Percentiles rank a stretch among this genome's conserved stretches.
Conservation (phyloP, 2,888 invertebrate species). For the Meteorus cinctellus region DNA sequence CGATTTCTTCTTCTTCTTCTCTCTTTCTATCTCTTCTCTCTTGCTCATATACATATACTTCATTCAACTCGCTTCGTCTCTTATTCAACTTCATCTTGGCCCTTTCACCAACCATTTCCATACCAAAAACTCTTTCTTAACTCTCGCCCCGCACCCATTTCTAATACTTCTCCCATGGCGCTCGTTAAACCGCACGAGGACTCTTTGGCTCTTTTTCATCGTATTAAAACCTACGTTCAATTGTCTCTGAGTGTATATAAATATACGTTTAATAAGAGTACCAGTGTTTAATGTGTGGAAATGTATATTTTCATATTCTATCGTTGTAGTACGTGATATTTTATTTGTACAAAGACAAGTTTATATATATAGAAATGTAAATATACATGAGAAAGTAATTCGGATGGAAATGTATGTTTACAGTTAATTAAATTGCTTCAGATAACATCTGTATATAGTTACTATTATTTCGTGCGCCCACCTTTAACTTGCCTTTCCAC, state of each 20-base stretch:
- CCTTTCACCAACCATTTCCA: conserved; percentile 20
- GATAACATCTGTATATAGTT: conserved; percentile 17
- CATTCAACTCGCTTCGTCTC: conserved; percentile 20
- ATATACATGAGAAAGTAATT: not conserved
- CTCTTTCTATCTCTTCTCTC: conserved; percentile 32
- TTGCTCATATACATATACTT: conserved; percentile 19
- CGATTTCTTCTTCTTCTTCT: conserved; percentile 45
- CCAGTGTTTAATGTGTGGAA: too few species aligned
- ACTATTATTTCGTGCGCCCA: conserved; percentile 1
- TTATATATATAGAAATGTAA: not conserved
- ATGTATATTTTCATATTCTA: too few species aligned
- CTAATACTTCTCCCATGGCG: conserved; percentile 36
- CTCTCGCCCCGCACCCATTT: conserved; percentile 30
- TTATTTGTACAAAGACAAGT: not conserved
- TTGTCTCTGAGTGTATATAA: conserved; percentile 4
- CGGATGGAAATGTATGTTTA: conserved; percentile 31
- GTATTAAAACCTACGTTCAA: conserved; percentile 49
- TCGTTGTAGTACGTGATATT: too few species aligned
- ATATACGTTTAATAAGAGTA: too few species aligned
- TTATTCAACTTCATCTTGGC: conserved; percentile 4
- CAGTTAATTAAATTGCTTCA: conserved; percentile 42
- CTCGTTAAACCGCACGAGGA: conserved; percentile 49
- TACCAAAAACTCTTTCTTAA: conserved; percentile 33
- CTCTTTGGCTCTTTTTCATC: conserved; percentile 49
- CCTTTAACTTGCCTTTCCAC: too few species aligned